These are phyloP conservation scores for Chondrilla cf. caribensis DNA, from an alignment of 37 sponge, comb jelly and placozoan species.

Conservation along the genomic window DNA sequence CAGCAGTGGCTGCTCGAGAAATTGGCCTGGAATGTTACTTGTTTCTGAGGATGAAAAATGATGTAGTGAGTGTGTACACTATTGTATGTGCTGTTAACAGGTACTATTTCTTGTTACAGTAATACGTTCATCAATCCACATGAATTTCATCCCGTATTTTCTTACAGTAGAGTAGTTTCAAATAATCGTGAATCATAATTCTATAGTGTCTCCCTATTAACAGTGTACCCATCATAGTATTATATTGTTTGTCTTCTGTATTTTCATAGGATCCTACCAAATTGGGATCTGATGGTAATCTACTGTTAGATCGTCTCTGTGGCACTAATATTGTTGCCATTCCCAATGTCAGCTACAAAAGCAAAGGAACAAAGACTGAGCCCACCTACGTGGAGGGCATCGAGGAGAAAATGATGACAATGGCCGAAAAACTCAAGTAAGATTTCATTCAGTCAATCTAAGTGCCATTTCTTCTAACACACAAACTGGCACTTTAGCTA, in stretches of 20 bases:
- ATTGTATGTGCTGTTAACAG: too few species aligned
- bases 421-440: conserved; percentile 55
- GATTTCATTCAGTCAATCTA: neutral
- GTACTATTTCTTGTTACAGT: too few species aligned
- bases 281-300: conserved; percentile 63
- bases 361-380: conserved; percentile 13
- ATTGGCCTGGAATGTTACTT: conserved; percentile 80
- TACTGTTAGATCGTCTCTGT: conserved; percentile 62
- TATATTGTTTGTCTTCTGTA: neutral
- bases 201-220: too few species aligned
- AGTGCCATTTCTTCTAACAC: neutral
- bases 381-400: conserved; percentile 29
- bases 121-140: too few species aligned
- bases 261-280: conserved; percentile 32
- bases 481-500: too few species aligned
- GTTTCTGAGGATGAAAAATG: conserved; percentile 40
- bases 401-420: conserved; percentile 36
- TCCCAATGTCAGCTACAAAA: conserved; percentile 31
- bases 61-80: neutral
- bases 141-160: too few species aligned
- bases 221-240: too few species aligned
- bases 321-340: conserved; percentile 66
- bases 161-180: too few species aligned
- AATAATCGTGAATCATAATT: too few species aligned
- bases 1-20: conserved; percentile 78